Evolutionary conservation across 2,797 vertebrate genomes (phyloP).

Genomic region (Furcifer pardalis): DNA sequence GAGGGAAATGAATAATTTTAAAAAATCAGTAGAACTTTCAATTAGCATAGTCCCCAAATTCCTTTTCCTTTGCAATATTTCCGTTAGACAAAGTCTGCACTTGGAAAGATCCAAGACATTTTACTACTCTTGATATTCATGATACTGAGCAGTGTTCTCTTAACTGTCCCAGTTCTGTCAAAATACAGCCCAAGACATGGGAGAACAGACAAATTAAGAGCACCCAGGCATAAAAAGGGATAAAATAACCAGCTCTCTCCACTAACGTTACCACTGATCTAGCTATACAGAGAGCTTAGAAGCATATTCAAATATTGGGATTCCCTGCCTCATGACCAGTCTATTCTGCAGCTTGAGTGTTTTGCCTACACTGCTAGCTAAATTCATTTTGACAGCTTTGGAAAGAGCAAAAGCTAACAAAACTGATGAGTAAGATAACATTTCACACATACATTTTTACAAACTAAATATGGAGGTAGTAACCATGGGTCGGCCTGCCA

Average conservation of each 20-base stretch:
- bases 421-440: not conserved
- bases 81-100: not conserved
- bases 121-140: not conserved
- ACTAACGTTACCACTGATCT: not conserved
- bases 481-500: not conserved
- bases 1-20: not conserved
- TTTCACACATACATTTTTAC: not conserved
- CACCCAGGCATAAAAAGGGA: not conserved
- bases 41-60: not conserved
- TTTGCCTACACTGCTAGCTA: not conserved
- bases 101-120: conserved; percentile 2
- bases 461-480: not conserved
- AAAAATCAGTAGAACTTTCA: not conserved
- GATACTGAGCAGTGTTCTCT: not conserved
- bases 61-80: not conserved
- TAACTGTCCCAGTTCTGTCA: not conserved
- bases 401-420: not conserved
- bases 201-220: not conserved
- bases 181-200: not conserved
- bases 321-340: not conserved
- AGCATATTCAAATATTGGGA: not conserved
- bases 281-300: not conserved
- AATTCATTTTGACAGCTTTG: not conserved
- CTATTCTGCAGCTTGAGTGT: not conserved
- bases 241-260: not conserved